phyloP scores from a whole-genome alignment of 2,113 vertebrate genomes.

The Tetrax tetrax region DNA sequence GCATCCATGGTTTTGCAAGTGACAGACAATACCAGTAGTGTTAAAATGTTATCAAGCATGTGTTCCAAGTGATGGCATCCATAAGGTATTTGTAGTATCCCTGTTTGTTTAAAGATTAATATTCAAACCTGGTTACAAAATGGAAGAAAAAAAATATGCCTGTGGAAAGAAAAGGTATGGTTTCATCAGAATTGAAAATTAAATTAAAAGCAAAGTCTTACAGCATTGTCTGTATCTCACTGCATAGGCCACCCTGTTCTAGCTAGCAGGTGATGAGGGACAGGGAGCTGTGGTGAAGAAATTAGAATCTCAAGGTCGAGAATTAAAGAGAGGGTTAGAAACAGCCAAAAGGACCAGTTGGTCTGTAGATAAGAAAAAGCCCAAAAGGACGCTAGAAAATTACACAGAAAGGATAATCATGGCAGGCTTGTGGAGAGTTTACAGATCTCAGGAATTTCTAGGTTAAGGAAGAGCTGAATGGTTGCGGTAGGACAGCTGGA shows the following conservation, averaged over 20 bases:
- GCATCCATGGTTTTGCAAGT: background rate
- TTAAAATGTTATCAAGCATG: background rate
- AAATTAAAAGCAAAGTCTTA: background rate
- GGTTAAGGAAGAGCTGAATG: background rate
- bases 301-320: background rate
- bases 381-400: background rate
- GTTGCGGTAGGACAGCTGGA: background rate
- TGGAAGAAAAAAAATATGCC: fast-evolving
- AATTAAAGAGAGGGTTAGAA: background rate
- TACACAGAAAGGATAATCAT: background rate
- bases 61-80: background rate
- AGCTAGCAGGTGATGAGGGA: background rate
- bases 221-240: background rate
- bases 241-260: background rate
- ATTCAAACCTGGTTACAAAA: background rate
- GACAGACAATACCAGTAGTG: background rate
- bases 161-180: background rate
- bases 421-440: background rate
- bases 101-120: background rate
- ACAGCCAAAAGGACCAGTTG: background rate
- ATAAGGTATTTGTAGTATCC: background rate
- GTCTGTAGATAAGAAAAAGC: background rate
- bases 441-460: background rate
- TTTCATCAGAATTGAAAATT: background rate
- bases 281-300: background rate